These are phyloP conservation scores for Stomatorhinus ivindoensis DNA, from an alignment of 2,113 vertebrate genomes.

Conservation along the genomic window DNA sequence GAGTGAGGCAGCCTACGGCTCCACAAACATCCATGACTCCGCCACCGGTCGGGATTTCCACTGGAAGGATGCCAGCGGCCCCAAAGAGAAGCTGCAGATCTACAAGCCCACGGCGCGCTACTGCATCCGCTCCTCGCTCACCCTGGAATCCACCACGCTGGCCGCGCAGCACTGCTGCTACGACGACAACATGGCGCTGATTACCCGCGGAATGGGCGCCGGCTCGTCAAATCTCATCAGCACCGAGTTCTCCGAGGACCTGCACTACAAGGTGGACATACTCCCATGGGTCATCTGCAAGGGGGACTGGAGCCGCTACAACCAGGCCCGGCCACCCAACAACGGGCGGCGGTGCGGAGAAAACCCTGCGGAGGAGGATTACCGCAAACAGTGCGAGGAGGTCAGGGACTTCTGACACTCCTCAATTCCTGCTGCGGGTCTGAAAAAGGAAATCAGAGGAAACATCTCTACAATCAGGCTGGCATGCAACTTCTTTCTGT, in stretches of 20 bases:
- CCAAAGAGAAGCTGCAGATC: constrained; percentile 92
- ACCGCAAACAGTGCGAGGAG: constrained; percentile 87
- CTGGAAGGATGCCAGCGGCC: constrained; percentile 93
- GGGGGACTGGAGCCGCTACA: constrained; percentile 96
- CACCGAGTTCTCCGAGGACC: constrained; percentile 88
- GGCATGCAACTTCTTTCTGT: background rate
- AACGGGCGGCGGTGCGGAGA: constrained; percentile 83
- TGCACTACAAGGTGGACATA: constrained; percentile 95
- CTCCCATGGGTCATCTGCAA: constrained; percentile 97
- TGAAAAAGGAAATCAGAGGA: background rate
- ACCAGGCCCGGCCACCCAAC: constrained; percentile 86
- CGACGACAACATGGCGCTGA: constrained; percentile 84
- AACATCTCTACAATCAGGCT: background rate
- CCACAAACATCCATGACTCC: constrained; percentile 73
- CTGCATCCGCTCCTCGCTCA: constrained; percentile 92
- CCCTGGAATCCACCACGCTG: constrained; percentile 84
- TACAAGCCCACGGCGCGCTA: constrained; percentile 91
- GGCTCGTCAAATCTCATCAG: constrained; percentile 93
- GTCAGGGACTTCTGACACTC: constrained; percentile 78
- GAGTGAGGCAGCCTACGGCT: constrained; percentile 92
- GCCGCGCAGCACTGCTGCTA: constrained; percentile 96
- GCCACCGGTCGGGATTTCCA: constrained; percentile 71
- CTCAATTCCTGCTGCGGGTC: background rate
- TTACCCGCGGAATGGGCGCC: constrained; percentile 86
- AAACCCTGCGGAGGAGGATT: constrained; percentile 86